Base-by-base conservation (phyloP, 2,888 invertebrate species). In the Polymixis flavicincta region DNA sequence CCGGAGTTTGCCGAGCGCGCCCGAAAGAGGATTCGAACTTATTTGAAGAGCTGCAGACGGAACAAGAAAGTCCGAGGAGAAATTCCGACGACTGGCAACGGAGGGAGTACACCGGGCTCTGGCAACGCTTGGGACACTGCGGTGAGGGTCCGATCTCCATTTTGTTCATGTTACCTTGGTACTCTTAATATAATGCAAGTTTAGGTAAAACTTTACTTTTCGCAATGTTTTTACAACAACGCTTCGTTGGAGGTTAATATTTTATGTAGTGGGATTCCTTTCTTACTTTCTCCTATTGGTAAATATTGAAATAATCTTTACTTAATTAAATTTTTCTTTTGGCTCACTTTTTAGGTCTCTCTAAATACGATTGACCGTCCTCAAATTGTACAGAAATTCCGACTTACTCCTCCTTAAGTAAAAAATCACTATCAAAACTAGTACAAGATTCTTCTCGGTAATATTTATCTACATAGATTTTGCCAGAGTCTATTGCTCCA, bases 1-100 rank as follows among this genome's bases (percentile, higher is more conserved):
- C 99, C 99, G 78, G 99, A 99, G 95, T 99, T 99, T 92, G 99
- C 99, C 77, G 99, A 99, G 93, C 97, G 99, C 77, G 99, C 99
- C 78, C 97, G 99, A 87, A 99, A 99, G 96, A 97, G 99, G 85
- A 99, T 99, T 92, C 97, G 99, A 86, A 99, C 99, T 73, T 99
- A 99, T 95, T 97, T 99, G 92, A 99, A 99, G 96, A 99, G 99
- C 70, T 99, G 99, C 95, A 97, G 99, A 85, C 97, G 99, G 89
- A 99, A 99, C 94, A 99, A 99, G 97, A 97, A 99, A 87, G 98
- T 99, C 22, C 97, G 99, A 83, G 99, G 99, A 82, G 98, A 97
- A 0, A 97, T 95, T 17, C 95, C 95, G 0, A 86, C 93, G 2
- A 87, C 93, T 0, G 95, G 94, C 71, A 95, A 93, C 64, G 94